Evolutionary conservation across 2,113 vertebrate genomes (phyloP).

Genomic region (Ictidomys tridecemlineatus): DNA sequence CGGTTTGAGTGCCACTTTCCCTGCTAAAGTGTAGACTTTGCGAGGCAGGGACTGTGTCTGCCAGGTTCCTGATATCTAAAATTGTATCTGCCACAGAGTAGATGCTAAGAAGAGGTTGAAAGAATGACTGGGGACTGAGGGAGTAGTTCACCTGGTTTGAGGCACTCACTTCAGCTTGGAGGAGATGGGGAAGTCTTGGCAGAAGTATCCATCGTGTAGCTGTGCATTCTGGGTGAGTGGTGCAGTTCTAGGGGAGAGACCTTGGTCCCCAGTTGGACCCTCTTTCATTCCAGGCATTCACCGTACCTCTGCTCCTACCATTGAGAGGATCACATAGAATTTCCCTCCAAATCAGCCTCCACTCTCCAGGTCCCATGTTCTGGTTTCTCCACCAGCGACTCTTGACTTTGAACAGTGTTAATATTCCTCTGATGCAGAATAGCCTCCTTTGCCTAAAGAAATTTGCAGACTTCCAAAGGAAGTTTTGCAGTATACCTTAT

Average conservation of each 20-base stretch:
- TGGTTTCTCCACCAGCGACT: background rate
- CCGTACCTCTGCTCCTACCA: background rate
- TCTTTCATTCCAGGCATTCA: background rate
- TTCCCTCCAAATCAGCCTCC: background rate
- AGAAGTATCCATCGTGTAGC: rapidly evolving
- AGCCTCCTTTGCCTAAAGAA: conserved; percentile 45
- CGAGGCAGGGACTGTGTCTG: background rate
- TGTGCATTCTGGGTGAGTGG: background rate
- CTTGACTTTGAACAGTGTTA: background rate
- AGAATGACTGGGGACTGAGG: background rate
- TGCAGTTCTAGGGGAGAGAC: background rate
- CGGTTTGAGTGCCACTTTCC: no score
- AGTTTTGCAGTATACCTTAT: conserved; percentile 41
- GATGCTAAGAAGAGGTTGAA: background rate
- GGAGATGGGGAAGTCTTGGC: background rate
- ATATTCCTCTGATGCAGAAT: background rate
- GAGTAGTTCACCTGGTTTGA: background rate
- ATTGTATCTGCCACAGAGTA: background rate
- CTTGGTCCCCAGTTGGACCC: background rate
- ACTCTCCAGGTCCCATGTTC: no score
- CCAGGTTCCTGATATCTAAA: background rate
- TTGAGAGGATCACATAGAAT: background rate
- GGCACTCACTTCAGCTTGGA: background rate
- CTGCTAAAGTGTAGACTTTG: background rate
- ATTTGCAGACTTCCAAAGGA: conserved; percentile 35